Evolutionary conservation across 1,140 invertebrate species (phyloP).

Genomic region (Brachionus rubens): DNA sequence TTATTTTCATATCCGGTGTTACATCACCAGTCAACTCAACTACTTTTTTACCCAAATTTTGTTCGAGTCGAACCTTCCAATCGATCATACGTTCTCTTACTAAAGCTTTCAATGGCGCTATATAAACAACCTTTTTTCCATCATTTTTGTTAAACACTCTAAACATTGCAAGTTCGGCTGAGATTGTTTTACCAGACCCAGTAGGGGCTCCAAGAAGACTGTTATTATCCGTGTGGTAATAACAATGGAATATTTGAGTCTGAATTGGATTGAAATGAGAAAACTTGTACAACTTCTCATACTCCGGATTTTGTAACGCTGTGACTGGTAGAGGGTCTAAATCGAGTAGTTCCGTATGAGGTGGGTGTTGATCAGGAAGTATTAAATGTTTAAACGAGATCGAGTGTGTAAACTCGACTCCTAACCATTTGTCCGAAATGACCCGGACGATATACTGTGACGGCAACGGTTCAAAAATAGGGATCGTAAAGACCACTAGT

Average conservation of each 20-base stretch:
- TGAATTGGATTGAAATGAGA: constrained; percentile 97
- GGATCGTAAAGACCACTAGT: constrained; percentile 89
- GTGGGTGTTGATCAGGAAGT: constrained; percentile 83
- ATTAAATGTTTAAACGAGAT: constrained; percentile 85
- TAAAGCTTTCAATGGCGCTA: constrained; percentile 94
- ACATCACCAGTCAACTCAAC: constrained; percentile 95
- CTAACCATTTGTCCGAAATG: constrained; percentile 85
- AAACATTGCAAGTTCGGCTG: constrained; percentile 95
- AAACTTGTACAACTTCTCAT: constrained; percentile 80
- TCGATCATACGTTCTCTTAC: constrained; percentile 92
- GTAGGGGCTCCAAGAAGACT: constrained; percentile 93
- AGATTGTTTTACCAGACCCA: constrained; percentile 96
- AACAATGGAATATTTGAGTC: constrained; percentile 93
- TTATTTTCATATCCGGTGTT: constrained; percentile 82
- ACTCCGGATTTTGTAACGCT: constrained; percentile 73
- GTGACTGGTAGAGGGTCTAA: constrained; percentile 82
- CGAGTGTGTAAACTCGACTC: constrained; percentile 70
- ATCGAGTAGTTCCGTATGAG: constrained; percentile 88
- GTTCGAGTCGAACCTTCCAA: constrained; percentile 68
- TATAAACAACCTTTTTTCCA: constrained; percentile 79
- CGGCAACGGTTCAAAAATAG: constrained; percentile 82
- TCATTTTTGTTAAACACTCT: constrained; percentile 66
- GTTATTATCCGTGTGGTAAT: constrained; percentile 92
- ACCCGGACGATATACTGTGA: constrained; percentile 84
- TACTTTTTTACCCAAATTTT: constrained; percentile 65